Evolutionary conservation across 2,888 invertebrate species (phyloP).

Genomic region (Melangyna quadrimaculata): DNA sequence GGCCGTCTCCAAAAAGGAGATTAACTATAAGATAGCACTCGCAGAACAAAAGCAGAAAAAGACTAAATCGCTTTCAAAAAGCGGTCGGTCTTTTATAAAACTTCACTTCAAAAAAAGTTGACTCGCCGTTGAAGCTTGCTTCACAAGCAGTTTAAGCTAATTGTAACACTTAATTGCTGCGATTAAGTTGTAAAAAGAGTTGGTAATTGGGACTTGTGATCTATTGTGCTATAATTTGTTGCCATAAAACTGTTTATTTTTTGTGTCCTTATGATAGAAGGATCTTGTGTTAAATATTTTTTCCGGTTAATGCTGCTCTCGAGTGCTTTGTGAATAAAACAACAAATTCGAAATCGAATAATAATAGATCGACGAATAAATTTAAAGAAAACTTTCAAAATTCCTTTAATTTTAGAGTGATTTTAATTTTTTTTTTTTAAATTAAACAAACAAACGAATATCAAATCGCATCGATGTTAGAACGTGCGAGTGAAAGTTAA

Average conservation of each 20-base stretch:
- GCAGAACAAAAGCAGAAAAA: not conserved
- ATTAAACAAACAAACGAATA: constrained; percentile 29
- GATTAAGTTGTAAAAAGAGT: not conserved
- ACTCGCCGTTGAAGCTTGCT: not conserved
- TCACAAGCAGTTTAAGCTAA: constrained; percentile 33
- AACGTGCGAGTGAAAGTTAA: constrained; percentile 71
- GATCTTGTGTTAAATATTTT: not conserved
- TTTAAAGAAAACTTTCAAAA: not conserved
- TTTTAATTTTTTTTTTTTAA: not conserved
- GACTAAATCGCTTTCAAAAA: constrained; percentile 3
- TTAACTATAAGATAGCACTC: constrained; percentile 61
- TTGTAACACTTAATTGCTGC: constrained; percentile 20
- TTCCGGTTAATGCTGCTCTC: not conserved
- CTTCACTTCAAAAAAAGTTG: not conserved
- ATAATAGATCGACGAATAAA: too few relatives aligned
- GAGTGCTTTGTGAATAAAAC: not conserved
- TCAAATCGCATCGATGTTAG: constrained; percentile 66
- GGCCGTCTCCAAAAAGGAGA: constrained; percentile 63
- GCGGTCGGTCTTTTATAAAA: constrained; percentile 9
- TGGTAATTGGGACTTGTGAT: not conserved
- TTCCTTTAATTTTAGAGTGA: not conserved
- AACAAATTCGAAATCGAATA: not conserved
- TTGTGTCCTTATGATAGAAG: not conserved
- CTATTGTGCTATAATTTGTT: not conserved
- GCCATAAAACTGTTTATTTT: too few relatives aligned